Conservation (phyloP, 2,113 vertebrate species). For the Ochotona curzoniae region DNA sequence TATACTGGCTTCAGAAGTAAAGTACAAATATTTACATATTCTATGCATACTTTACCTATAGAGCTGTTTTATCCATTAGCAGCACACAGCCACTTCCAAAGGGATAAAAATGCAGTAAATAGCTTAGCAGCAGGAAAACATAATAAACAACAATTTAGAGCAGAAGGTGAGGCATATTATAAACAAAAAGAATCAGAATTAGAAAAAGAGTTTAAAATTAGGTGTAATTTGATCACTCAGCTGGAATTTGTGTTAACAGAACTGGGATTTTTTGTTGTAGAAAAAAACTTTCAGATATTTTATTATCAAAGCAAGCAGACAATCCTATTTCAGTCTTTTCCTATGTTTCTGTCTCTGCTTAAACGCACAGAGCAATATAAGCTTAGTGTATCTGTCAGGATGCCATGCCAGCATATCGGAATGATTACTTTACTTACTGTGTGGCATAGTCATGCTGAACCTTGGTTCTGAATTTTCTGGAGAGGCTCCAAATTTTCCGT, state of each 20-base stretch:
- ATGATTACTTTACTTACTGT: neutral
- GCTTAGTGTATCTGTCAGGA: neutral
- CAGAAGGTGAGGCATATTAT: slow-evolving; percentile 52
- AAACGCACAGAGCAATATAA: neutral
- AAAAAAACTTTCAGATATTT: slow-evolving; percentile 56
- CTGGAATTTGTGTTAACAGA: slow-evolving; percentile 57
- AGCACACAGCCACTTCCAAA: slow-evolving; percentile 1
- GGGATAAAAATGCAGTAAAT: neutral
- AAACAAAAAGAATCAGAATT: slow-evolving; percentile 63
- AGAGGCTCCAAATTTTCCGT: neutral
- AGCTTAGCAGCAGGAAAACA: slow-evolving; percentile 10
- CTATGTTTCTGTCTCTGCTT: neutral
- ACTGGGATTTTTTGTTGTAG: neutral
- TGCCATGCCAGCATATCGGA: neutral
- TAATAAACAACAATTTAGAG: slow-evolving; percentile 47
- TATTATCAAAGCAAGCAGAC: slow-evolving; percentile 66
- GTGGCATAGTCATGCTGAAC: neutral
- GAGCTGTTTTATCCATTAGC: slow-evolving; percentile 63
- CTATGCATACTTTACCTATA: slow-evolving; percentile 32
- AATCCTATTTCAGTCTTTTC: slow-evolving; percentile 40
- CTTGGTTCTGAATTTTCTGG: slow-evolving; percentile 9
- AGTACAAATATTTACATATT: slow-evolving; percentile 66
- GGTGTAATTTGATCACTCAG: slow-evolving; percentile 67
- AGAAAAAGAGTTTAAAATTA: slow-evolving; percentile 70
- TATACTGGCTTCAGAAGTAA: slow-evolving; percentile 38